Percentiles rank a stretch among this genome's conserved stretches.
Evolutionary conservation across 2,797 vertebrate genomes (phyloP).

Genomic region (Champsocephalus gunnari): DNA sequence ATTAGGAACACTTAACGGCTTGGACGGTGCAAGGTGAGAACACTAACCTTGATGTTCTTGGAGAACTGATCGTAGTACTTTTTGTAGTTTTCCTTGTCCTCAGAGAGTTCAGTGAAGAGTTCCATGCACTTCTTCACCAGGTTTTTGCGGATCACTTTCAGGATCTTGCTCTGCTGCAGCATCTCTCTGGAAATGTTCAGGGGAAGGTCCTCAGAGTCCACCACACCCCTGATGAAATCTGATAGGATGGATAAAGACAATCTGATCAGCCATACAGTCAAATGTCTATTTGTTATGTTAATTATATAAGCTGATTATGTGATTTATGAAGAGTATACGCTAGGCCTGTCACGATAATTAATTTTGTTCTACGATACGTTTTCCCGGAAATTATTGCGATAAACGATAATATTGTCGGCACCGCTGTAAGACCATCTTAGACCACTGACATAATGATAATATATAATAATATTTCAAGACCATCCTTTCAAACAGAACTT

Average conservation of each 20-base stretch:
- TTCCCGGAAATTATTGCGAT: too few species aligned
- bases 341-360: too few species aligned
- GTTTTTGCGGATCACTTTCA: constrained; percentile 98
- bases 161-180: constrained; percentile 98
- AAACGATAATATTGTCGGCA: too few species aligned
- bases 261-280: background rate
- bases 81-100: constrained; percentile 96
- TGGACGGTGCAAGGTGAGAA: background rate
- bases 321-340: background rate
- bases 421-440: too few species aligned
- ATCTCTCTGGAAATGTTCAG: constrained; percentile 98
- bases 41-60: constrained; percentile 93
- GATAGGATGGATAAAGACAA: background rate
- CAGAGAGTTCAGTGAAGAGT: constrained; percentile 92
- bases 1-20: constrained; percentile 11
- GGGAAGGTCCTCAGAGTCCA: constrained; percentile 94
- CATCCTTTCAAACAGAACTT: too few species aligned
- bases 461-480: too few species aligned
- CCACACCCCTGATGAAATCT: constrained; percentile 95
- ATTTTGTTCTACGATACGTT: too few species aligned
- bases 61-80: constrained; percentile 95
- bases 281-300: background rate
- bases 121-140: constrained; percentile 97
- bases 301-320: background rate
- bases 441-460: too few species aligned